A percentile compares a stretch with the other conserved stretches of the same genome.
phyloP scores from a whole-genome alignment of 2,888 invertebrate species.

The Oscheius myriophilus region DNA sequence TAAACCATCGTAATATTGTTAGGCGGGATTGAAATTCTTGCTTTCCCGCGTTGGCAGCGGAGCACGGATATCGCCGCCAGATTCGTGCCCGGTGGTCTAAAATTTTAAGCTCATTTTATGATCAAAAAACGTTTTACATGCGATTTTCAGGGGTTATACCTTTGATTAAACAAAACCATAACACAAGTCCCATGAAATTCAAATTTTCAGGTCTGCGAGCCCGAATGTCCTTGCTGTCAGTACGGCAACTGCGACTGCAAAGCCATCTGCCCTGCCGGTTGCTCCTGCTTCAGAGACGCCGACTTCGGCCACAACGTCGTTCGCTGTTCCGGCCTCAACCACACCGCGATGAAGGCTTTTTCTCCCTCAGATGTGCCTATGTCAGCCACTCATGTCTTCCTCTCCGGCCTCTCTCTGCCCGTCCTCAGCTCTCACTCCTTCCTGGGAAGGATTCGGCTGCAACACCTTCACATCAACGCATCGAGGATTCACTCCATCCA shows the following conservation, averaged over 20 bases:
- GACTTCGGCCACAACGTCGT: constrained; percentile 79
- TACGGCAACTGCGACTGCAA: constrained; percentile 91
- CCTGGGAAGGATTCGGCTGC: constrained; percentile 75
- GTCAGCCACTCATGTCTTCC: constrained; percentile 87
- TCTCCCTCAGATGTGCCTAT: constrained; percentile 83
- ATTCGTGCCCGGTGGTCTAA: no score
- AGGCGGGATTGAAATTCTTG: no score
- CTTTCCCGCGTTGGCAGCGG: no score
- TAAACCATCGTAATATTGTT: no score
- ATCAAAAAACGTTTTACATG: no score
- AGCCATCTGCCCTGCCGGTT: constrained; percentile 87
- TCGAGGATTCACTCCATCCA: constrained; percentile 58
- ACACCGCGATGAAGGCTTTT: constrained; percentile 74
- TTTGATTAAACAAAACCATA: no score
- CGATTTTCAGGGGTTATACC: no score
- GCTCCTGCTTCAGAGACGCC: constrained; percentile 88
- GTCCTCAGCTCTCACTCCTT: constrained; percentile 84
- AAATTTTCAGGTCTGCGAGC: constrained; percentile 81
- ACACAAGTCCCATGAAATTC: no score
- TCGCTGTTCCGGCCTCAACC: constrained; percentile 42
- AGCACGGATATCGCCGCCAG: no score
- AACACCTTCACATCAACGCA: constrained; percentile 63
- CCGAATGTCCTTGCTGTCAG: constrained; percentile 88
- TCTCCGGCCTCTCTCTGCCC: constrained; percentile 85
- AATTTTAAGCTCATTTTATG: no score